Conservation (phyloP, 2,797 vertebrate species). For the Crenichthys baileyi region DNA sequence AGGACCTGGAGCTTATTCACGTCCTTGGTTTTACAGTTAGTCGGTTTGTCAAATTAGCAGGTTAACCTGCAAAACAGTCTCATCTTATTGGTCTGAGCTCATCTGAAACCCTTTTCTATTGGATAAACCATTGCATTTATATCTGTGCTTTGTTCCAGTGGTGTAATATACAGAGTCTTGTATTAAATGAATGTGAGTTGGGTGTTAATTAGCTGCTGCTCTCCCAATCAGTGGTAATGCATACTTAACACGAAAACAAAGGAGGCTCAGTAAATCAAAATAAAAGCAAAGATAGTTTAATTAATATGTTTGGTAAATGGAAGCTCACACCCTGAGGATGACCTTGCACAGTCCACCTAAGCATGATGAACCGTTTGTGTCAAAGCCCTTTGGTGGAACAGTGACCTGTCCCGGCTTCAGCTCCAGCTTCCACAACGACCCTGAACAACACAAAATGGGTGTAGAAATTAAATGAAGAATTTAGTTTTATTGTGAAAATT, state of each 20-base stretch:
- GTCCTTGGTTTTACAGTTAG: background rate
- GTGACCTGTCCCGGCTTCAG: constrained; percentile 1
- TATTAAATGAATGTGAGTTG: background rate
- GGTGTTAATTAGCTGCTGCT: background rate
- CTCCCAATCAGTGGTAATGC: background rate
- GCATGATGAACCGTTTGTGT: background rate
- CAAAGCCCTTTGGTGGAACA: background rate
- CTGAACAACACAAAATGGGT: background rate
- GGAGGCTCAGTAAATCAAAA: background rate
- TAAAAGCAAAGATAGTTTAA: background rate
- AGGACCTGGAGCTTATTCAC: background rate
- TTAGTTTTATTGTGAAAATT: background rate
- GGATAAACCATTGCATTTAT: background rate
- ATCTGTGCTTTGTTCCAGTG: background rate
- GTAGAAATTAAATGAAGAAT: background rate
- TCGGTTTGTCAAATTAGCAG: constrained; percentile 6
- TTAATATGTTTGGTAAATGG: no score
- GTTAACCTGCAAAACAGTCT: background rate
- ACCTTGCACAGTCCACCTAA: background rate
- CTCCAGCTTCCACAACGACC: background rate
- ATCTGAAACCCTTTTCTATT: background rate
- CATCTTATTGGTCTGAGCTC: background rate
- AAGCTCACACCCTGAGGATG: background rate
- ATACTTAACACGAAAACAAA: background rate
- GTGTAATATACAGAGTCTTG: background rate